Conservation (phyloP, 2,113 vertebrate genomes). For the Perca flavescens region DNA sequence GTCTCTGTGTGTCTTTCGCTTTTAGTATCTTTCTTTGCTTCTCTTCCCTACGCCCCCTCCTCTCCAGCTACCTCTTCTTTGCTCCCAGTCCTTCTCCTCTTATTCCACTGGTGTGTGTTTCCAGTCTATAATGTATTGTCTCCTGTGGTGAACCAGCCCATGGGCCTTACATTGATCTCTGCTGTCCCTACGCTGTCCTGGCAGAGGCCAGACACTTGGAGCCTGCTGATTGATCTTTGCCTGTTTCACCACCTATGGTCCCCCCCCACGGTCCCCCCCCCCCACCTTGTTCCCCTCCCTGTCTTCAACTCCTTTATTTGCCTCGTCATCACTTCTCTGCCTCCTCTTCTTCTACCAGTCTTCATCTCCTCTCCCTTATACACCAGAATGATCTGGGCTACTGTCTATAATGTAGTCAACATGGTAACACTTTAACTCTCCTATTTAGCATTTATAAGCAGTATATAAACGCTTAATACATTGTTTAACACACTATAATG, state of each 20-base stretch:
- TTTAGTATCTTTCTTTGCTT: neutral
- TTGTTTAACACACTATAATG: neutral
- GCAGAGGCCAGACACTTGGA: slow-evolving; percentile 54
- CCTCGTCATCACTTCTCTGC: slow-evolving; percentile 9
- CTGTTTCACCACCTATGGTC: slow-evolving; percentile 20
- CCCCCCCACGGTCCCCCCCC: no score
- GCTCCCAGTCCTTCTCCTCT: neutral
- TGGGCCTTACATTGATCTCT: slow-evolving; percentile 78
- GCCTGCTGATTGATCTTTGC: slow-evolving; percentile 76
- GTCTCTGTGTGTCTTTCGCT: neutral
- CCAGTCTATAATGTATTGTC: slow-evolving; percentile 65
- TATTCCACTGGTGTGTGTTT: slow-evolving; percentile 27
- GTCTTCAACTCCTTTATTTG: slow-evolving; percentile 21
- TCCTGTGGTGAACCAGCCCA: slow-evolving; percentile 66
- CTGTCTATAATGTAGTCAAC: neutral
- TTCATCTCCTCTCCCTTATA: neutral
- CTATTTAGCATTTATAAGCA: neutral
- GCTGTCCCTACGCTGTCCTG: slow-evolving; percentile 31
- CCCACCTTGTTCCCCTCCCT: slow-evolving; percentile 17
- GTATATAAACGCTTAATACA: neutral
- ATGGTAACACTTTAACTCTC: neutral
- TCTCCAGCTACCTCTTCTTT: neutral
- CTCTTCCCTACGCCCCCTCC: neutral
- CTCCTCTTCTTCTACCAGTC: slow-evolving; percentile 16
- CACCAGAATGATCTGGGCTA: neutral